A percentile compares a stretch with the other conserved stretches of the same genome.
phyloP scores from a whole-genome alignment of 2,113 vertebrate species.

The Genyomyrus donnyi region DNA sequence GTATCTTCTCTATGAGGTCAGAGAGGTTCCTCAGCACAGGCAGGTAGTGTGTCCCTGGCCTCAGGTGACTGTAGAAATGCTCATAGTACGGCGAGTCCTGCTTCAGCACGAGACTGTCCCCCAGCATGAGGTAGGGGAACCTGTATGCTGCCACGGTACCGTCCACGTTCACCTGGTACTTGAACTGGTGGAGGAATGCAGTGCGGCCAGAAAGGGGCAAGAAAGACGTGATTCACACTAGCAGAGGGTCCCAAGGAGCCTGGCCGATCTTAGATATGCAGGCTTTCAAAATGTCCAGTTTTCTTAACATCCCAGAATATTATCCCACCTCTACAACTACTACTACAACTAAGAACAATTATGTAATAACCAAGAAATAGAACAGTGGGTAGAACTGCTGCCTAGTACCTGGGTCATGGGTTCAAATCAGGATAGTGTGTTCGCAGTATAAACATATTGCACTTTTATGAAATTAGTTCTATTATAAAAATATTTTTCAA shows the following conservation, averaged over 20 bases:
- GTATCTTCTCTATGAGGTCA: constrained; percentile 77
- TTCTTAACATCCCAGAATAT: not conserved
- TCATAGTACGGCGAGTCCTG: constrained; percentile 85
- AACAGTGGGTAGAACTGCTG: not conserved
- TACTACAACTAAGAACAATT: not conserved
- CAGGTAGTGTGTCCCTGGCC: constrained; percentile 74
- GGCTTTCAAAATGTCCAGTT: not conserved
- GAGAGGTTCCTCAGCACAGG: constrained; percentile 72
- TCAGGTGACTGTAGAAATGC: constrained; percentile 73
- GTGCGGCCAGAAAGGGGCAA: not conserved
- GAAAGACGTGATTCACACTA: not conserved
- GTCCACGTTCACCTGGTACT: constrained; percentile 88
- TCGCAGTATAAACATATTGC: not conserved
- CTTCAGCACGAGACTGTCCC: constrained; percentile 84
- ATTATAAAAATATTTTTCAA: not conserved
- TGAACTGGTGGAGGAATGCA: constrained; percentile 60
- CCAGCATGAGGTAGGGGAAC: constrained; percentile 85
- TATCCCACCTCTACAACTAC: not conserved
- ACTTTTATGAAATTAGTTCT: not conserved
- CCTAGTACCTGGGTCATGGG: not conserved
- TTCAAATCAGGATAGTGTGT: not conserved
- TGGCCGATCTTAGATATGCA: not conserved
- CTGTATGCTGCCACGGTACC: constrained; percentile 88
- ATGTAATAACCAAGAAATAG: not conserved
- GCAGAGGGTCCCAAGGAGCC: not conserved